phyloP scores from a whole-genome alignment of 2,797 vertebrate genomes.

The Gadopsis bispinosus region DNA sequence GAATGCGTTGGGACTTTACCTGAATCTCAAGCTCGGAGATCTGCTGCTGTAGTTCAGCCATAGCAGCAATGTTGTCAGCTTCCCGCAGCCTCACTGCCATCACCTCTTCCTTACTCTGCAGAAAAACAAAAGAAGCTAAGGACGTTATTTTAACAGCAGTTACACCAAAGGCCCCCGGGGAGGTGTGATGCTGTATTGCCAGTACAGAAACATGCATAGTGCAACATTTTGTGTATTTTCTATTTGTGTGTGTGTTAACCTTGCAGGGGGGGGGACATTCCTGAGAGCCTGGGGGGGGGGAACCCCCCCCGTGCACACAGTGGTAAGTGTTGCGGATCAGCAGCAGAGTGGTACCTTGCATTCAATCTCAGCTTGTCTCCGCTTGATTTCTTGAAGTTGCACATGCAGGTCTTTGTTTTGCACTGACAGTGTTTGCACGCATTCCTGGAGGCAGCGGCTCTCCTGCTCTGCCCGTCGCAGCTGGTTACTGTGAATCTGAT shows the following conservation, averaged over 20 bases:
- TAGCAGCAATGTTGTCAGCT: constrained; percentile 96
- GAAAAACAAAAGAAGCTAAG: constrained; percentile 26
- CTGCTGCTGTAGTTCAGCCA: constrained; percentile 96
- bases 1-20: constrained; percentile 80
- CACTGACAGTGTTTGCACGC: constrained; percentile 87
- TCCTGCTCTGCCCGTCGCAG: constrained; percentile 93
- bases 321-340: neutral
- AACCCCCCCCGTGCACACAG: neutral
- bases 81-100: constrained; percentile 97
- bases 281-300: no score
- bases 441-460: constrained; percentile 84
- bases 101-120: constrained; percentile 96
- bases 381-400: constrained; percentile 92
- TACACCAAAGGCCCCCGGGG: neutral
- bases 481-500: constrained; percentile 96
- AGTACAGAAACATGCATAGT: neutral
- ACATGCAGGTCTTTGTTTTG: constrained; percentile 92
- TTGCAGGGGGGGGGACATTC: neutral
- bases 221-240: constrained; percentile 2
- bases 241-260: neutral
- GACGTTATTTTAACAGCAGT: neutral
- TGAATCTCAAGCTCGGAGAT: constrained; percentile 98
- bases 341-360: constrained; percentile 89
- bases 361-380: constrained; percentile 94
- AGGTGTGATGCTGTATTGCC: neutral